Evolutionary conservation across 2,888 invertebrate genomes (phyloP).

Genomic region (Cremastobaeus sp.): DNA sequence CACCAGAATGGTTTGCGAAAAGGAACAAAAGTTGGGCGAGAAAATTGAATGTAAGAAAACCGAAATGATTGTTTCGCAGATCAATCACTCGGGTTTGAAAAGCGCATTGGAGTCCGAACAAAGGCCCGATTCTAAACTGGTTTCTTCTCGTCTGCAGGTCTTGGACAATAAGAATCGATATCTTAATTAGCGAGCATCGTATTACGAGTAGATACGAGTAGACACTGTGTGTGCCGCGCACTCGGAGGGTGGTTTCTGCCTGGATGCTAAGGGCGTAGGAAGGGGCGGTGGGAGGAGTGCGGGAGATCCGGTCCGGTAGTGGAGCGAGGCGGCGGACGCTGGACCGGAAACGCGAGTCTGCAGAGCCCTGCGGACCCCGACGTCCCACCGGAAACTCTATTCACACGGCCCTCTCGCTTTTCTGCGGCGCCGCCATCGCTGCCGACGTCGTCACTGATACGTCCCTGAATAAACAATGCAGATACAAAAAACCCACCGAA

Average conservation of each 20-base stretch:
- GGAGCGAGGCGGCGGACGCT: constrained; percentile 73
- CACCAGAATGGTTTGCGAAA: no score
- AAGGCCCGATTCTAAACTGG: no score
- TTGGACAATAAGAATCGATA: constrained; percentile 77
- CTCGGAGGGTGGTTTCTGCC: constrained; percentile 56
- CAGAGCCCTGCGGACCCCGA: constrained; percentile 75
- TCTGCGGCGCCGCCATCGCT: constrained; percentile 69
- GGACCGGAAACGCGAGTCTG: constrained; percentile 78
- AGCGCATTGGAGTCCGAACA: no score
- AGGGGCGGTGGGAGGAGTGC: constrained; percentile 17
- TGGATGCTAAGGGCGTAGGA: constrained; percentile 60
- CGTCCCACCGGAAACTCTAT: constrained; percentile 78
- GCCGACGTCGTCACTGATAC: constrained; percentile 72
- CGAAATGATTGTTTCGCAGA: no score
- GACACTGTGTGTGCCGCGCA: constrained; percentile 37
- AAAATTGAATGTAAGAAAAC: no score
- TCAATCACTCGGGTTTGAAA: no score
- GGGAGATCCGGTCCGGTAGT: constrained; percentile 70
- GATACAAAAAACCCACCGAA: constrained; percentile 66
- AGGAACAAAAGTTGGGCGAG: no score
- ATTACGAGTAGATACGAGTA: constrained; percentile 63
- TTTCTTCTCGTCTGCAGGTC: constrained; percentile 56
- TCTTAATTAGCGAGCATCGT: constrained; percentile 77
- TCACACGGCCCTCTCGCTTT: constrained; percentile 75
- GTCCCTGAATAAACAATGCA: constrained; percentile 77